These are phyloP conservation scores for Microtus oregoni DNA, from an alignment of 2,113 vertebrate genomes.

Conservation along the genomic window DNA sequence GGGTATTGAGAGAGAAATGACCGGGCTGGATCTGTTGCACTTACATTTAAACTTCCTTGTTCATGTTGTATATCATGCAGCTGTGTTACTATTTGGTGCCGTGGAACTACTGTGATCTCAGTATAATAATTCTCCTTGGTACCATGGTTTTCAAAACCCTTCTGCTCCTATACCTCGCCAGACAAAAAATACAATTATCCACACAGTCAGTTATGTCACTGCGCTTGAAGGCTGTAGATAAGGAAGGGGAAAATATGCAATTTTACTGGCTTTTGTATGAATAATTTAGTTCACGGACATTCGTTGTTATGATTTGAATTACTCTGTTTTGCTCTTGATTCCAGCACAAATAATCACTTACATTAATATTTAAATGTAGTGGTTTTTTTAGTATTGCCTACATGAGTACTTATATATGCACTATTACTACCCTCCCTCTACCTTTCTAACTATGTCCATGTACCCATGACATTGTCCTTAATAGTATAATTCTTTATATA, in stretches of 20 bases:
- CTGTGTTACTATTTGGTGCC: not conserved
- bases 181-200: not conserved
- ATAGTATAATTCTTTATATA: too few relatives aligned
- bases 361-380: not conserved
- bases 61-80: accelerated
- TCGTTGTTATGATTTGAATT: not conserved
- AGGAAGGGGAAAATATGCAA: not conserved
- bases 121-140: not conserved
- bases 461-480: too few relatives aligned
- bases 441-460: not conserved
- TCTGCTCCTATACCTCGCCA: not conserved
- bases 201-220: not conserved
- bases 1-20: not conserved
- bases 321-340: not conserved
- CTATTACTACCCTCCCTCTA: not conserved
- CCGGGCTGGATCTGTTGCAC: not conserved
- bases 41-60: too few relatives aligned
- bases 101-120: not conserved
- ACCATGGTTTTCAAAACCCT: not conserved
- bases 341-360: not conserved
- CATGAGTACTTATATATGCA: not conserved
- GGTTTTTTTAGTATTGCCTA: not conserved
- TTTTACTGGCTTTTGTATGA: not conserved
- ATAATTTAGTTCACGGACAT: not conserved
- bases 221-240: not conserved